Evolutionary conservation across 2,888 invertebrate species (phyloP).

Genomic region (Euzetes globulus): DNA sequence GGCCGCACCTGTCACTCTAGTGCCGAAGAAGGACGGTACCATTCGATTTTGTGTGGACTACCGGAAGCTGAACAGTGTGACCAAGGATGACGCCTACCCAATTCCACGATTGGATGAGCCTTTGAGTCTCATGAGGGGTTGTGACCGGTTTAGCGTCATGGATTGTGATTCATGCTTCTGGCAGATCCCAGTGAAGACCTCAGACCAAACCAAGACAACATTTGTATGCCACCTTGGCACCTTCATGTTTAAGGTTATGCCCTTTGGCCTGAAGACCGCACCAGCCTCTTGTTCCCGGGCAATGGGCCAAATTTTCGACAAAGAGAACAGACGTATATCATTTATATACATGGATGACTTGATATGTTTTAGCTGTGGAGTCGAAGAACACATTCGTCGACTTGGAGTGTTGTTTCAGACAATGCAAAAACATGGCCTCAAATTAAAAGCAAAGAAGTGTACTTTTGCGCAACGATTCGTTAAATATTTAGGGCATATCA

Average conservation of each 20-base stretch:
- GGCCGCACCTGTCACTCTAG: too few relatives aligned
- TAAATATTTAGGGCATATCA: conserved; percentile 7
- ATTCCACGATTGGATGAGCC: conserved; percentile 40
- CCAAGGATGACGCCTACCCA: conserved; percentile 41
- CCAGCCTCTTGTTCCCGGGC: conserved; percentile 41
- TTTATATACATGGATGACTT: conserved; percentile 41
- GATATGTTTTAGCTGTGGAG: conserved; percentile 37
- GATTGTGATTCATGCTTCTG: conserved; percentile 41
- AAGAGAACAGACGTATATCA: conserved; percentile 36
- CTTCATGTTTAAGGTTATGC: conserved; percentile 39
- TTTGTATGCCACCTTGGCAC: conserved; percentile 40
- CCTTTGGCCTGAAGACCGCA: conserved; percentile 41
- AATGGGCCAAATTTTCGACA: conserved; percentile 38
- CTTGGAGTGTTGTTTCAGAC: conserved; percentile 39
- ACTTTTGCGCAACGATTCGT: neutral
- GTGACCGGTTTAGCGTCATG: conserved; percentile 36
- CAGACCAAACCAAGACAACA: conserved; percentile 41
- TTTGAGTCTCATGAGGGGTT: conserved; percentile 38
- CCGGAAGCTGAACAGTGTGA: conserved; percentile 39
- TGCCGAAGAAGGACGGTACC: neutral
- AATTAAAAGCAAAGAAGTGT: conserved; percentile 10
- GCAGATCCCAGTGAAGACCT: conserved; percentile 41
- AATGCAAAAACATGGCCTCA: neutral
- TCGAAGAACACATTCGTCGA: conserved; percentile 38
- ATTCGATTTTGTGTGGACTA: conserved; percentile 37